These are phyloP conservation scores for Chaenodraco wilsoni DNA, from an alignment of 2,797 vertebrate species.

Conservation along the genomic window DNA sequence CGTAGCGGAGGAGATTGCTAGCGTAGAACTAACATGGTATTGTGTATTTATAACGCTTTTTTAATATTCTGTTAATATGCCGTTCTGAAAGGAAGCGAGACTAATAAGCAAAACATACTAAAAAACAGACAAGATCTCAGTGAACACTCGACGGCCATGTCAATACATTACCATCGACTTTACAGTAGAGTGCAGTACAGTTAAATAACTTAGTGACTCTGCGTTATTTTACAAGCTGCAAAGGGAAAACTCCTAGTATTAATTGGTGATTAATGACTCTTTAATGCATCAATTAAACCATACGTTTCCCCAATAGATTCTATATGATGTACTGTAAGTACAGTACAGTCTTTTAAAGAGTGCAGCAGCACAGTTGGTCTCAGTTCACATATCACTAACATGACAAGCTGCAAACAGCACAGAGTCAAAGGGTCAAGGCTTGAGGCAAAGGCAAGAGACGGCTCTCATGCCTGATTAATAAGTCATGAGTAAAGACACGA, in stretches of 20 bases:
- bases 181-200: not conserved
- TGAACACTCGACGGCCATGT: not conserved
- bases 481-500: not conserved
- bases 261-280: conserved; percentile 1
- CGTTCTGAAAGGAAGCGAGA: conserved; percentile 20
- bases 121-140: conserved; percentile 19
- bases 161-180: not conserved
- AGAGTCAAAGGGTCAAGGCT: not conserved
- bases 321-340: not conserved
- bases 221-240: not conserved
- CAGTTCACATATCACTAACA: conserved; percentile 7
- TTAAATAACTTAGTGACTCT: not conserved
- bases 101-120: conserved; percentile 23
- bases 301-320: not conserved
- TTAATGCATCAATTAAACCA: conserved; percentile 2
- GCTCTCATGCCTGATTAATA: conserved; percentile 8
- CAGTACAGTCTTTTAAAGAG: conserved; percentile 1
- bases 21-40: conserved; percentile 34
- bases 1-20: conserved; percentile 15
- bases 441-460: not conserved
- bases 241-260: not conserved
- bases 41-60: conserved; percentile 21
- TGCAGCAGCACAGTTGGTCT: not conserved
- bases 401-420: not conserved
- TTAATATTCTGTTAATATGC: too few species aligned